These are phyloP conservation scores for Muscicapa comitata DNA, from an alignment of 2,797 vertebrate species.

Conservation along the genomic window DNA sequence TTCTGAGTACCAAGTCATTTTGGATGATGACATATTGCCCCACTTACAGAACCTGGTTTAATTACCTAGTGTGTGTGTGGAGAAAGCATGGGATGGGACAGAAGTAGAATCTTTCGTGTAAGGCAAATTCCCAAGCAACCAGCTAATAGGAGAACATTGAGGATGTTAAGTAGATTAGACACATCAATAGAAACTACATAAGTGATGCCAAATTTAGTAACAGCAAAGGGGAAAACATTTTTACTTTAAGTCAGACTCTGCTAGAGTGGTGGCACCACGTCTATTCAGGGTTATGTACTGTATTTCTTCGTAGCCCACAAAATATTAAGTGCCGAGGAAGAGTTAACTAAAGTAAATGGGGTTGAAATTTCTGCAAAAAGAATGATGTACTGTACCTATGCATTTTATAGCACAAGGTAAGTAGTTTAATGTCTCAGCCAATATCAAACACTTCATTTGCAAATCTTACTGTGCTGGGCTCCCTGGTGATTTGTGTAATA, in stretches of 20 bases:
- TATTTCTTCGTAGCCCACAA: background rate
- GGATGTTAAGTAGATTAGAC: conserved; percentile 63
- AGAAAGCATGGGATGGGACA: background rate
- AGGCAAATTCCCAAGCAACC: conserved; percentile 52
- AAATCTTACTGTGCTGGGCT: conserved; percentile 73
- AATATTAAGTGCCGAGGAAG: conserved; percentile 4
- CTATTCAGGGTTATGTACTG: conserved; percentile 3
- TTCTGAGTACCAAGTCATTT: background rate
- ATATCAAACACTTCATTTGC: conserved; percentile 80
- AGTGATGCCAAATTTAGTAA: conserved; percentile 56
- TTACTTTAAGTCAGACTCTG: conserved; percentile 50
- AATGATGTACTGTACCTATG: conserved; percentile 66
- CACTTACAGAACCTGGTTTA: conserved; percentile 7
- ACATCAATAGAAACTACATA: conserved; percentile 60
- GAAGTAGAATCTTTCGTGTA: background rate
- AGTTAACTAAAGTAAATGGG: conserved; percentile 59
- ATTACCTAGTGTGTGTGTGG: background rate
- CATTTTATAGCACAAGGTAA: conserved; percentile 76
- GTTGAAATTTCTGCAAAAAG: conserved; percentile 63
- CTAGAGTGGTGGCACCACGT: background rate
- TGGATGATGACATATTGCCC: background rate
- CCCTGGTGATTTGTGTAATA: conserved; percentile 75
- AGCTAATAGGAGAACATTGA: conserved; percentile 33
- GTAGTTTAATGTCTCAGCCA: conserved; percentile 76
- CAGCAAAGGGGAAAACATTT: conserved; percentile 1